These are phyloP conservation scores for Danio albolineatus DNA, from an alignment of 2,797 vertebrate genomes.

Conservation along the genomic window DNA sequence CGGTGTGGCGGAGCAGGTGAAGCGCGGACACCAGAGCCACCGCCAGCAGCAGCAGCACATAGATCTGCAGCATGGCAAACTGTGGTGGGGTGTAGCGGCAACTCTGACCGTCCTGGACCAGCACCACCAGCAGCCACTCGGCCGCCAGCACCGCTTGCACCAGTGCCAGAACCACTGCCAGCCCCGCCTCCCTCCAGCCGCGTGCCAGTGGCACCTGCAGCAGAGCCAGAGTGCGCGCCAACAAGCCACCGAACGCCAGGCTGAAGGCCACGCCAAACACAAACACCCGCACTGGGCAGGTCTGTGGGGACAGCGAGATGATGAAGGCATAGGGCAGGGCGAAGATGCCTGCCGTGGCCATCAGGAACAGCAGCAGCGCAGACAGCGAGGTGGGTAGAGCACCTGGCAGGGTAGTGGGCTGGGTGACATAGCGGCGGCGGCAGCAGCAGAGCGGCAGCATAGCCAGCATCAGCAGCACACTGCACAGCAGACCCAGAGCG, in stretches of 20 bases:
- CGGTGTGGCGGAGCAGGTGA: conserved; percentile 78
- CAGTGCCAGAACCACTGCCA: conserved; percentile 73
- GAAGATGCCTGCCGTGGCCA: conserved; percentile 86
- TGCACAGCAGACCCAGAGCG: conserved; percentile 85
- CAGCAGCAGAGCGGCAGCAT: conserved; percentile 69
- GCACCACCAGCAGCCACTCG: conserved; percentile 82
- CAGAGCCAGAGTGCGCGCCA: conserved; percentile 83
- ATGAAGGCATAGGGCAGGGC: conserved; percentile 90
- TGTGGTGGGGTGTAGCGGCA: conserved; percentile 73
- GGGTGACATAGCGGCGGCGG: no score
- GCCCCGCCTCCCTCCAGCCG: conserved; percentile 76
- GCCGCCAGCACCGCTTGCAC: conserved; percentile 88
- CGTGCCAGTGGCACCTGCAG: conserved; percentile 76
- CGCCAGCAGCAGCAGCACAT: conserved; percentile 85
- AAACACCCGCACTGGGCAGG: conserved; percentile 88
- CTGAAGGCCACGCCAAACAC: conserved; percentile 88
- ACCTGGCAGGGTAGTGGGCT: no score
- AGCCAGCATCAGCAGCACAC: conserved; percentile 74
- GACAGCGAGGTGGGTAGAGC: no score
- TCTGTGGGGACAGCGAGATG: conserved; percentile 76
- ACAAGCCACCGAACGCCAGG: conserved; percentile 88
- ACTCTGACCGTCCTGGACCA: conserved; percentile 68
- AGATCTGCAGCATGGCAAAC: conserved; percentile 89
- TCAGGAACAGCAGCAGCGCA: conserved; percentile 82
- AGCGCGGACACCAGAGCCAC: conserved; percentile 75